Conservation (phyloP, 1,140 invertebrate genomes). For the Macrotrachela quadricornifera region DNA sequence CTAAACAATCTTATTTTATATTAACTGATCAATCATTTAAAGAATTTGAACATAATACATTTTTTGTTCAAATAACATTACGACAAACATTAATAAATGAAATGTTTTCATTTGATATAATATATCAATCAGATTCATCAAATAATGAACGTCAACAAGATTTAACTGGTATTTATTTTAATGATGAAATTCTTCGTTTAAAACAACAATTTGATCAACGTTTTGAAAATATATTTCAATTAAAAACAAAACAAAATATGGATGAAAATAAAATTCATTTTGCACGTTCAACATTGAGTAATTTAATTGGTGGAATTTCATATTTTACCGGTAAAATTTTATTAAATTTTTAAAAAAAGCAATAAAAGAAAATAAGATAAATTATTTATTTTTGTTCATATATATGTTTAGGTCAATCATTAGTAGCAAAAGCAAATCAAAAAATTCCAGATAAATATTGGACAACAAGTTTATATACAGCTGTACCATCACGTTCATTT, state of each 20-base stretch:
- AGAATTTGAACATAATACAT: too few species aligned
- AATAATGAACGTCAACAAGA: too few species aligned
- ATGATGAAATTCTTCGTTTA: too few species aligned
- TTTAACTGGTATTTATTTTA: too few species aligned
- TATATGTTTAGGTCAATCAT: too few species aligned
- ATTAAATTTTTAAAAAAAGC: too few species aligned
- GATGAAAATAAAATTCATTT: slow-evolving; percentile 19
- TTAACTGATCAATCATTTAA: too few species aligned
- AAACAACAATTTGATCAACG: slow-evolving; percentile 22
- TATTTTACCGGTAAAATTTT: slow-evolving; percentile 65
- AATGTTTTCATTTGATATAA: slow-evolving; percentile 3
- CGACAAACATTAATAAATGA: too few species aligned
- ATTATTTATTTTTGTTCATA: too few species aligned
- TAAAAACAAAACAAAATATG: slow-evolving; percentile 33
- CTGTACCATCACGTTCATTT: slow-evolving; percentile 83
- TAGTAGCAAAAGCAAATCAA: not conserved
- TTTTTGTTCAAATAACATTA: too few species aligned
- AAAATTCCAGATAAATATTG: slow-evolving; percentile 71
- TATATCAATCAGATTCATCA: not conserved
- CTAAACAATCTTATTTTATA: too few species aligned
- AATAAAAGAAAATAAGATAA: too few species aligned
- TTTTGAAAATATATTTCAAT: slow-evolving; percentile 29
- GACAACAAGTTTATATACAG: slow-evolving; percentile 68
- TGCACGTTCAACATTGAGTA: slow-evolving; percentile 69
- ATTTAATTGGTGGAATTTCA: slow-evolving; percentile 80